phyloP scores from a whole-genome alignment of 2,113 vertebrate genomes.

The Xyliphius kryptos region DNA sequence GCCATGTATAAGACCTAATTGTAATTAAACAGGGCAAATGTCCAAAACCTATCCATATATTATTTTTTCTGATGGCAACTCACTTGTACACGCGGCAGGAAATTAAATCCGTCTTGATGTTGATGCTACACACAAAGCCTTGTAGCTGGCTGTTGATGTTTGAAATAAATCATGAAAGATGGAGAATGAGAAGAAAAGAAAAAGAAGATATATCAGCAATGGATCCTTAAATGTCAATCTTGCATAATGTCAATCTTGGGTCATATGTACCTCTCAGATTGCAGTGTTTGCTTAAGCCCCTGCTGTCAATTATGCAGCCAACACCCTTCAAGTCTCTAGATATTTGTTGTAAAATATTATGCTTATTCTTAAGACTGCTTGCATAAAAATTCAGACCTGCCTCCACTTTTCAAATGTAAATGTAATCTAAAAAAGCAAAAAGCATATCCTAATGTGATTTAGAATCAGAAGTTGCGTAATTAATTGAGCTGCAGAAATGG shows the following conservation, averaged over 20 bases:
- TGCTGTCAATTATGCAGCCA: constrained; percentile 1
- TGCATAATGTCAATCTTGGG: constrained; percentile 5
- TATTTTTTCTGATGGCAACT: too few species aligned
- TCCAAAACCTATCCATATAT: too few species aligned
- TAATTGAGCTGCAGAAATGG: not conserved
- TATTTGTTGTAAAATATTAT: constrained; percentile 1
- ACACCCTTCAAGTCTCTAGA: not conserved
- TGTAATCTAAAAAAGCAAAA: too few species aligned
- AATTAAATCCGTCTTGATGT: constrained; percentile 32
- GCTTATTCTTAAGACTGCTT: too few species aligned
- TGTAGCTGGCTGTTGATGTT: constrained; percentile 21
- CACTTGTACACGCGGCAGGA: too few species aligned
- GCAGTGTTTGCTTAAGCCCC: constrained; percentile 31
- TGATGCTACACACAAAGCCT: constrained; percentile 20
- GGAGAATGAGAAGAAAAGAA: constrained; percentile 1
- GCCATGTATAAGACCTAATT: too few species aligned
- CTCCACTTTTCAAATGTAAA: too few species aligned
- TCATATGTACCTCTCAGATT: constrained; percentile 24
- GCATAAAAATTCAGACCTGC: too few species aligned
- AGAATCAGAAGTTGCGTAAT: not conserved
- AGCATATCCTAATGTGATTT: not conserved
- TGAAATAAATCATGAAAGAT: too few species aligned
- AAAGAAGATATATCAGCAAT: constrained; percentile 4
- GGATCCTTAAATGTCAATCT: not conserved
- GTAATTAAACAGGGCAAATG: too few species aligned